Evolutionary conservation across 2,888 invertebrate species (phyloP).

Genomic region (Rhogogaster chlorosoma): DNA sequence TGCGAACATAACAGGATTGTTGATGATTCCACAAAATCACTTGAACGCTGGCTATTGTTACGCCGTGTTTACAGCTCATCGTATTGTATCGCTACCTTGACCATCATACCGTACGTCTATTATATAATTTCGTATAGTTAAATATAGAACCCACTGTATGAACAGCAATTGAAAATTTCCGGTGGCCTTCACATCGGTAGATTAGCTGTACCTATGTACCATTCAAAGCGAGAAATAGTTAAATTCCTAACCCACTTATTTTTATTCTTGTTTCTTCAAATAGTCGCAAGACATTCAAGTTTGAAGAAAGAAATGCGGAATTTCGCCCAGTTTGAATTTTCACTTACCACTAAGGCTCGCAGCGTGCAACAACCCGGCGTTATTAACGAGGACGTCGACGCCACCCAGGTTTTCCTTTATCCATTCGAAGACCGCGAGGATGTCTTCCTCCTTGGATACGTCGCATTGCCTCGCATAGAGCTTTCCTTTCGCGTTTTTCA

Average conservation of each 20-base stretch:
- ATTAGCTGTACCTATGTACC: too few relatives aligned
- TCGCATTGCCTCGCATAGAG: slow-evolving; percentile 79
- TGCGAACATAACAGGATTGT: too few relatives aligned
- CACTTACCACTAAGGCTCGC: neutral
- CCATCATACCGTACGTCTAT: neutral
- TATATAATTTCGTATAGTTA: neutral
- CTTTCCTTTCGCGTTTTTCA: slow-evolving; percentile 66
- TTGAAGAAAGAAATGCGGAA: neutral
- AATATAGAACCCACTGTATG: neutral
- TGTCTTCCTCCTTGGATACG: slow-evolving; percentile 79
- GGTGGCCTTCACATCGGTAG: neutral
- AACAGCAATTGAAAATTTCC: neutral
- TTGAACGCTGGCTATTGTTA: neutral
- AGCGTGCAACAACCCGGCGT: slow-evolving; percentile 78
- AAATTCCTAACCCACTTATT: too few relatives aligned
- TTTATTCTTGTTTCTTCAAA: too few relatives aligned
- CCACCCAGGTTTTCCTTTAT: slow-evolving; percentile 79
- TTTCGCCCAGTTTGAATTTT: neutral
- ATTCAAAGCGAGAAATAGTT: too few relatives aligned
- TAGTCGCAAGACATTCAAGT: neutral
- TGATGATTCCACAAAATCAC: too few relatives aligned
- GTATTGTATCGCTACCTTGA: neutral
- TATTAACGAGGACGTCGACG: slow-evolving; percentile 82
- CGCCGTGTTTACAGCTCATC: neutral
- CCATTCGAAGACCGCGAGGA: slow-evolving; percentile 79